Percentiles rank a stretch among this genome's conserved stretches.
Evolutionary conservation across 64 coral and sea anemone species (phyloP).

Genomic region (Catalaphyllia jardinei): DNA sequence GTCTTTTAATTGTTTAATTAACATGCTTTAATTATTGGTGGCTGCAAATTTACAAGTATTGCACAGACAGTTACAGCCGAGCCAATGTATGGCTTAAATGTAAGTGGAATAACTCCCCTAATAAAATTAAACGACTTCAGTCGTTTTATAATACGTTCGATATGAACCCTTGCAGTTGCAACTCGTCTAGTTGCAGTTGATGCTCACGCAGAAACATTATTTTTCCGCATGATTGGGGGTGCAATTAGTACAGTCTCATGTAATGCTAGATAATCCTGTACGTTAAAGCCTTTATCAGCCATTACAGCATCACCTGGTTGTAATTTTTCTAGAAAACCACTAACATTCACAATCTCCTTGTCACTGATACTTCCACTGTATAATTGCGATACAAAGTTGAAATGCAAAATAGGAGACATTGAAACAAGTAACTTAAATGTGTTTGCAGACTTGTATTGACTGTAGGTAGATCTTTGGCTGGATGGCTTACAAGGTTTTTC

Average conservation of each 20-base stretch:
- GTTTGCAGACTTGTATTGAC: constrained; percentile 52
- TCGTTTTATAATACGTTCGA: constrained; percentile 47
- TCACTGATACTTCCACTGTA: constrained; percentile 58
- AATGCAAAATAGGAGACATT: constrained; percentile 32
- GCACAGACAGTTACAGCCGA: constrained; percentile 75
- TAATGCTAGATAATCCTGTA: constrained; percentile 9
- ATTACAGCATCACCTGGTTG: constrained; percentile 23
- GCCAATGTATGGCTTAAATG: constrained; percentile 52
- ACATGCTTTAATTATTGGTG: constrained; percentile 39
- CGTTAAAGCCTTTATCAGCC: constrained; percentile 48
- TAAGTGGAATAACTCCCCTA: constrained; percentile 38
- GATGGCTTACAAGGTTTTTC: constrained; percentile 66
- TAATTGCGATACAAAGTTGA: constrained; percentile 39
- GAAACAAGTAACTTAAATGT: constrained; percentile 44
- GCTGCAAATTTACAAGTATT: constrained; percentile 67
- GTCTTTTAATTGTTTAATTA: constrained; percentile 54
- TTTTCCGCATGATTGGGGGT: constrained; percentile 39
- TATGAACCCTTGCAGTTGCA: constrained; percentile 61
- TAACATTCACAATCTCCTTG: constrained; percentile 41
- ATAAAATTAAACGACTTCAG: constrained; percentile 54
- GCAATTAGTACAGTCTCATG: constrained; percentile 33
- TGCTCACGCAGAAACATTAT: constrained; percentile 11
- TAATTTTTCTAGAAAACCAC: constrained; percentile 35
- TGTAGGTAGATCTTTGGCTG: constrained; percentile 58
- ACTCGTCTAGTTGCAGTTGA: constrained; percentile 36